A percentile compares a stretch with the other conserved stretches of the same genome.
These are phyloP conservation scores for Piprites chloris DNA, from an alignment of 2,113 vertebrate species.

Conservation along the genomic window DNA sequence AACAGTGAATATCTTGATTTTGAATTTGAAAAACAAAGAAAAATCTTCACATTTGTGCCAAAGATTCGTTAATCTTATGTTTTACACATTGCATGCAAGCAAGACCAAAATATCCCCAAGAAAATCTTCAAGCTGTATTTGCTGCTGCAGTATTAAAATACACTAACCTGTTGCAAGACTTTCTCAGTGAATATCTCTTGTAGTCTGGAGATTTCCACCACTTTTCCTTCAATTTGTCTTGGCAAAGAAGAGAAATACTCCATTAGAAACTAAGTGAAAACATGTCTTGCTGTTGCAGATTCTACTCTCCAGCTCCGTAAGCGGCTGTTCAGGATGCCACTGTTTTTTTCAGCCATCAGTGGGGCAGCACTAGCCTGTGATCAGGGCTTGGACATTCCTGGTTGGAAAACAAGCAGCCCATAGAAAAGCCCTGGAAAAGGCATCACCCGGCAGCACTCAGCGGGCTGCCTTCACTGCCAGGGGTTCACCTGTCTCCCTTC, in stretches of 20 bases:
- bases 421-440: neutral
- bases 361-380: rapidly evolving
- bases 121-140: neutral
- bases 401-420: rapidly evolving
- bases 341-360: rapidly evolving
- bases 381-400: too few relatives aligned
- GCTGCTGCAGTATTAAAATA: neutral
- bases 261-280: neutral
- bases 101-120: neutral
- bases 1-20: neutral
- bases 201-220: slow-evolving; percentile 96
- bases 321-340: neutral
- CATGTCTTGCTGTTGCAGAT: neutral
- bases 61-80: rapidly evolving
- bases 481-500: neutral
- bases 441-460: rapidly evolving
- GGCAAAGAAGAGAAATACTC: slow-evolving; percentile 2
- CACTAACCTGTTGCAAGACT: slow-evolving; percentile 90
- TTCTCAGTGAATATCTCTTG: slow-evolving; percentile 98
- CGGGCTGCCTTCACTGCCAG: neutral
- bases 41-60: neutral
- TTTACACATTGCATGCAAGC: neutral
- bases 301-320: neutral
- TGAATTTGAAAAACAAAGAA: neutral
- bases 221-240: slow-evolving; percentile 97